Base-by-base conservation (phyloP, 37 sponge, comb jelly and placozoan species). In the Tethya wilhelma region DNA sequence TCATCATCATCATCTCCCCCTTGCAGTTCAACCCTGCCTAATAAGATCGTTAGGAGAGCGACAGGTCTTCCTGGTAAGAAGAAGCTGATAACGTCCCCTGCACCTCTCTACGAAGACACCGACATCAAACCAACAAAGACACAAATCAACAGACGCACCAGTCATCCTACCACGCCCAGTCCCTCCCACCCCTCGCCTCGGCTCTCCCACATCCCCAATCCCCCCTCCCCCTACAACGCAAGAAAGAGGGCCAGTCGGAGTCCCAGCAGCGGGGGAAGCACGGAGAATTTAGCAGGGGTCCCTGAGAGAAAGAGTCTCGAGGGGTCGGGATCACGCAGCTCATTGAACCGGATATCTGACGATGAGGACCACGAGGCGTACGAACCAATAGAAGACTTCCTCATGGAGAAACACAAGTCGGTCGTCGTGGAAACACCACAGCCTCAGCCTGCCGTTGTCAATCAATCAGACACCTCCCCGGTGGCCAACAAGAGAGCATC, bases 261-360 rank as follows among this genome's bases (percentile, higher is more conserved):
- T 30, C 4, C 26, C 44, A 69, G 70, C 44, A 17, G 25, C 1
- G 70, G 70, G 5, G 70, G 34, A 1, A 28, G 2, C 23, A 19
- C 55, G 1, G 34, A 45, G 3, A 14, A 70, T 8, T 49, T 49
- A 14, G 70, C 6, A 23, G n/a, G 11, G 33, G 70, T 69, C 17
- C 12, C 7, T 69, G 17, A 20, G 9, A n/a, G 9, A 9, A 49
- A 26, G 73, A 17, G 60, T 7, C 17, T 8, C 1, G 38, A 34
- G 9, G 55, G 49, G 22, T 72, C 73, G 2, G 34, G 4, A 22
- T 11, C 2, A 20, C 14, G 25, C 70, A 59, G 75, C 25, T 59
- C 73, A 23, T 56, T 72, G 49, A 53, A 72, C 41, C 53, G 53
- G 8, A 29, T 53, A 2, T 72, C 75, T 32, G 78, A 77, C 25